Evolutionary conservation across 23 tunicate genomes (phyloP), one percentile per base, ranked within the genome.

Genomic region (Clavelina lepadiformis): DNA sequence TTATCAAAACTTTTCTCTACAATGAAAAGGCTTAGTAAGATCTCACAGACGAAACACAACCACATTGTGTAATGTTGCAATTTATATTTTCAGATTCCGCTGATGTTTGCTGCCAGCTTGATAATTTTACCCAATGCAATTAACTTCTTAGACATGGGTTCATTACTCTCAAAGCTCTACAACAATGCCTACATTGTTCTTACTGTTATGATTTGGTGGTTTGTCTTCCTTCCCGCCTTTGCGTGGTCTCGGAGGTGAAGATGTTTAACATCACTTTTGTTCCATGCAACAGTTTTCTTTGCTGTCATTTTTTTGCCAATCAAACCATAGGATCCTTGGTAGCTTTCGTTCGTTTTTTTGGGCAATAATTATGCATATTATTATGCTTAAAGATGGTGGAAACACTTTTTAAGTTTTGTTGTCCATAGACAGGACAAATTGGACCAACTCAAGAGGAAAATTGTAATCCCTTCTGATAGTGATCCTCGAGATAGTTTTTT

Each of bases 171-270:
- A 5, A 75, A 63, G 30, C 36, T 78, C 1, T 62, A 58, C 30
- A 34, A 55, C 6, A 65, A 78, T 46, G 46, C 58, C 35, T 66
- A 69, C 28, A 59, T 78, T 20, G 33, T 65, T 0, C 59, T 66
- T 13, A 51, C 61, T 0, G 58, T 77, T 3, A 13, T 46, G 23
- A 15, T 71, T 4, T 66, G 66, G 56, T 77, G 85, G 85, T 8
- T 78, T 5, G 38, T 78, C 15, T 86, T 86, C 46, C 0, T 86
- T 3, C 66, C 64, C 13, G 33, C 64, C 23, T 58, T 86, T 41
- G 28, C 37, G 15, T 86, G 85, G 95, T 80, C 95, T 26, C 31
- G 71, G 46, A 68, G 80, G 95, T 86, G 46, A 67, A 37, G 26
- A 13, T 18, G 24, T 0, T 49, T 32, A 47, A 26, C 53, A 5